Percentiles rank a stretch among this genome's conserved stretches.
phyloP scores from a whole-genome alignment of 2,113 vertebrate species.

The Eudyptes chrysolophus region DNA sequence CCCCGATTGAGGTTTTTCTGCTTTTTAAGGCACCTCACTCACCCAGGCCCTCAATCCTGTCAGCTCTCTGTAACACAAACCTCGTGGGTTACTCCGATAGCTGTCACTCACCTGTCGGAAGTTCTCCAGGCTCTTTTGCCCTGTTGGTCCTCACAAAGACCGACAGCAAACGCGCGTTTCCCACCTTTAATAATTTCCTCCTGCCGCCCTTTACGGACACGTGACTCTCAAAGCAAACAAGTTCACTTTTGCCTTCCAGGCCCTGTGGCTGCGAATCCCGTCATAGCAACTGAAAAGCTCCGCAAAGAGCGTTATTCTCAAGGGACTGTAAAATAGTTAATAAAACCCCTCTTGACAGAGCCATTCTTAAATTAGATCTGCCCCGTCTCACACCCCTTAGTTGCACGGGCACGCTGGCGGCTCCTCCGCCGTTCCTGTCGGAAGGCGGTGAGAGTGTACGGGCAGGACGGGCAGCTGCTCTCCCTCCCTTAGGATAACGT shows the following conservation, averaged over 20 bases:
- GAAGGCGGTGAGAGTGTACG: rapidly evolving
- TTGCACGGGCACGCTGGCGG: rapidly evolving
- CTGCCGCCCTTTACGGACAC: too few relatives aligned
- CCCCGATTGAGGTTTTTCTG: neutral
- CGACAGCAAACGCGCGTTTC: rapidly evolving
- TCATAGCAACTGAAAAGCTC: neutral
- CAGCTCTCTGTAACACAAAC: too few relatives aligned
- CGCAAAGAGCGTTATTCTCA: neutral
- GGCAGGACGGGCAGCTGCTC: neutral
- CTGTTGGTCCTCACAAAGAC: rapidly evolving
- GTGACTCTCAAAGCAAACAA: neutral
- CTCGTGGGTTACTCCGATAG: rapidly evolving
- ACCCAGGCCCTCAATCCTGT: neutral
- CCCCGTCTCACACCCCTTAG: neutral
- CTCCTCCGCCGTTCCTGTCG: neutral
- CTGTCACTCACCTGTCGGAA: neutral
- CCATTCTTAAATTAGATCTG: neutral
- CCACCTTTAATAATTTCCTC: neutral
- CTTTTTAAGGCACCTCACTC: neutral
- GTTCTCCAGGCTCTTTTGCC: neutral
- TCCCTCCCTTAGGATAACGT: rapidly evolving
- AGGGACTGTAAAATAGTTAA: too few relatives aligned
- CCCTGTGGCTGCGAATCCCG: too few relatives aligned
- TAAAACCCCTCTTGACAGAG: neutral
- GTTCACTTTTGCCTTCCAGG: neutral